phyloP scores from a whole-genome alignment of 2,797 vertebrate genomes.

The Remorina albescens region DNA sequence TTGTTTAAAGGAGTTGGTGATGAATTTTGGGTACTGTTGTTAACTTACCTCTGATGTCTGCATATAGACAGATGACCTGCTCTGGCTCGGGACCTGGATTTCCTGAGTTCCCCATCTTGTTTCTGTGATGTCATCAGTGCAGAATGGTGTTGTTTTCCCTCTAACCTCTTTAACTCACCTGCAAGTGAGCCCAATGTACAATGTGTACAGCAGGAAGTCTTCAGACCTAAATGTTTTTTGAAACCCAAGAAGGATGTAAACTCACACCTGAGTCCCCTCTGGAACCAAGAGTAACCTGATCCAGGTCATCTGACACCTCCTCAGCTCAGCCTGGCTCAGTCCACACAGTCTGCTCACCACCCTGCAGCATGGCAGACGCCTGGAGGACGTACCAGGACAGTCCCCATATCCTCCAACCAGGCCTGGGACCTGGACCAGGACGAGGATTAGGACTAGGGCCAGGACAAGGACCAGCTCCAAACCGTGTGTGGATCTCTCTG shows the following conservation, averaged over 20 bases:
- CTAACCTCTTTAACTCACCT: conserved; percentile 38
- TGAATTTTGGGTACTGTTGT: conserved; percentile 9
- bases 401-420: conserved; percentile 40
- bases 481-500: conserved; percentile 85
- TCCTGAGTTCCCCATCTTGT: conserved; percentile 8
- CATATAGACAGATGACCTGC: background rate
- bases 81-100: conserved; percentile 4
- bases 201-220: conserved; percentile 53
- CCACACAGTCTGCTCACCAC: conserved; percentile 49
- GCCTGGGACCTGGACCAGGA: background rate
- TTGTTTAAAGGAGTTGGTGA: background rate
- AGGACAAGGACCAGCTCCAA: conserved; percentile 30
- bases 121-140: conserved; percentile 46
- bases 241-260: conserved; percentile 77
- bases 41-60: background rate
- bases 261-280: conserved; percentile 77
- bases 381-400: conserved; percentile 71
- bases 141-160: conserved; percentile 17
- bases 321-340: background rate
- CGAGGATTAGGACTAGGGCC: conserved; percentile 5
- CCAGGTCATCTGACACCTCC: conserved; percentile 59
- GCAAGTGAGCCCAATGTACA: conserved; percentile 52
- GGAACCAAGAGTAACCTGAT: conserved; percentile 78
- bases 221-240: conserved; percentile 61
- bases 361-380: conserved; percentile 82